Evolutionary conservation across 2,113 vertebrate species (phyloP), one percentile per base, ranked within the genome.

Genomic region (Junco hyemalis): DNA sequence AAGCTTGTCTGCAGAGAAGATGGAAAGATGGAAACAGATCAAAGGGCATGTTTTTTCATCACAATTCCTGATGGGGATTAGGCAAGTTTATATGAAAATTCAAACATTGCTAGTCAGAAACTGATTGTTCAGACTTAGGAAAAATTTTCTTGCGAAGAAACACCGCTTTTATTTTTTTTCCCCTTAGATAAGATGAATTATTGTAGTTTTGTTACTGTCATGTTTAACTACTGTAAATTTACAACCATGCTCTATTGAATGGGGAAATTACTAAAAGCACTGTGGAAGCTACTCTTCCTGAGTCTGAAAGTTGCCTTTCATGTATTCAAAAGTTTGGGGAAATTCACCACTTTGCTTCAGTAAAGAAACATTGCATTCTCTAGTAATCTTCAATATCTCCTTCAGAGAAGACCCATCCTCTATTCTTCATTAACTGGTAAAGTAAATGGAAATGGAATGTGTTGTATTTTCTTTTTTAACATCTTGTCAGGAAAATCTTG

Each of bases 161-260:
- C 40, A 63, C 33, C 68, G 50, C 9, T 47, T 70, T 65, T 61
- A 36, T 31, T 40, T 63, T 33, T 29, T 4, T 4, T 1, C 9
- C 12, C 53, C 64, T 93, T 60, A 50, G 48, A 92, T 80, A 31
- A 74, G 60, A 71, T 81, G 35, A 79, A 54, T 89, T 83, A 40
- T 57, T 64, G 29, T 81, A 21, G 53, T 78, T 78, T 95, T 91
- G 19, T 91, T 1, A 1, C 40, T 61, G 19, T 70, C 45, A 9
- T 23, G 16, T 91, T 91, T 93, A 82, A 85, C 53, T 82, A 31
- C 81, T 76, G 53, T 93, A 76, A 70, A 73, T 95, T 95, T 81
- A 71, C 36, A 72, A 31, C 54, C 36, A 21, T 51, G 31, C 20
- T 65, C 31, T 70, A 69, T n/a, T 78, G 68, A 79, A n/a, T 36